A percentile compares a stretch with the other conserved stretches of the same genome.
Conservation (phyloP, 2,113 vertebrate genomes). For the Bungarus multicinctus region DNA sequence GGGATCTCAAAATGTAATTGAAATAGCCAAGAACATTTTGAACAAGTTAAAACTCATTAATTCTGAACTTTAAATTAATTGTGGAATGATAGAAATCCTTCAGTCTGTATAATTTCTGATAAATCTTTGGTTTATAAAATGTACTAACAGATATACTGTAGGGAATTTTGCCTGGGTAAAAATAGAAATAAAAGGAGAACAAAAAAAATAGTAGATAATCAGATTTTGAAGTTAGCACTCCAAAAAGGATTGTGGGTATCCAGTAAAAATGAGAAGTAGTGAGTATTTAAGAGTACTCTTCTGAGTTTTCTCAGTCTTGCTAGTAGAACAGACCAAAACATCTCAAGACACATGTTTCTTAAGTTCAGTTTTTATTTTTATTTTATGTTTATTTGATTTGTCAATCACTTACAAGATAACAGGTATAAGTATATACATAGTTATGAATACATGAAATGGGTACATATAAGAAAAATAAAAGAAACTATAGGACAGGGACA, state of each 20-base stretch:
- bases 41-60: not conserved
- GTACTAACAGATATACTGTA: not conserved
- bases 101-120: not conserved
- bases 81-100: not conserved
- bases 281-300: not conserved
- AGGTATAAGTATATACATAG: too few relatives aligned
- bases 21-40: not conserved
- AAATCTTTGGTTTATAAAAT: not conserved
- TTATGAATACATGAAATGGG: too few relatives aligned
- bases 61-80: not conserved
- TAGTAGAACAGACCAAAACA: not conserved
- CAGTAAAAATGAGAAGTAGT: not conserved
- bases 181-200: not conserved
- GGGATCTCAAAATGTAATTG: not conserved
- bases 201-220: not conserved
- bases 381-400: too few relatives aligned
- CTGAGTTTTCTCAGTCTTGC: not conserved
- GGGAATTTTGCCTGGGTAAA: not conserved
- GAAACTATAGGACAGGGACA: too few relatives aligned
- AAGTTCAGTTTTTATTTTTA: not conserved
- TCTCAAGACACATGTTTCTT: not conserved
- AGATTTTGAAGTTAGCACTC: not conserved
- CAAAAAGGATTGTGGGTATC: not conserved
- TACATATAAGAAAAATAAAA: too few relatives aligned
- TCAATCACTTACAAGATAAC: too few relatives aligned